These are phyloP conservation scores for Danaus melanippus DNA, from an alignment of 1,140 invertebrate genomes.

Conservation along the genomic window DNA sequence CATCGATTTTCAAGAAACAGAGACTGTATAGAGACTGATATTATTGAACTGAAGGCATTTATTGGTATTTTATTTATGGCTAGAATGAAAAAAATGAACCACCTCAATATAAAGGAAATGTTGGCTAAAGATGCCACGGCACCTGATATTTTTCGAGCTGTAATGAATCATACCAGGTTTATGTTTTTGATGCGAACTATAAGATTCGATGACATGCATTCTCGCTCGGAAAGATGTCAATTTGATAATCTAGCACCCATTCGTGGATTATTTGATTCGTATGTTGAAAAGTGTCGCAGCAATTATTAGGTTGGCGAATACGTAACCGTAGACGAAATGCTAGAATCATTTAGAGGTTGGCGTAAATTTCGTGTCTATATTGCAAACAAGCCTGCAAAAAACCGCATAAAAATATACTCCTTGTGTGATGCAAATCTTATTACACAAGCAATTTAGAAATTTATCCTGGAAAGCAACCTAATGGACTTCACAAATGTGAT, in stretches of 20 bases:
- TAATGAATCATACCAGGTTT: constrained; percentile 33
- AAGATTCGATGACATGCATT: constrained; percentile 35
- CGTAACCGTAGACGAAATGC: constrained; percentile 48
- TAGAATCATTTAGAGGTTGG: constrained; percentile 38
- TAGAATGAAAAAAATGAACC: constrained; percentile 30
- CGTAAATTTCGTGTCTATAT: constrained; percentile 38
- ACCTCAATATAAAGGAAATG: constrained; percentile 34
- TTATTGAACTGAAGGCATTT: constrained; percentile 36
- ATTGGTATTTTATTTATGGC: constrained; percentile 36
- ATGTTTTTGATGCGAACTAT: constrained; percentile 31
- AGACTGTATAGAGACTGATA: constrained; percentile 29
- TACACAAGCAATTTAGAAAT: constrained; percentile 33
- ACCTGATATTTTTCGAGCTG: constrained; percentile 28
- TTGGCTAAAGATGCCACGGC: constrained; percentile 37
- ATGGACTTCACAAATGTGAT: constrained; percentile 14
- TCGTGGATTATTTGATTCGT: constrained; percentile 32
- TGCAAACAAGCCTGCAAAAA: constrained; percentile 65
- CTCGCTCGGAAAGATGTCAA: constrained; percentile 27
- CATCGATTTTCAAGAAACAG: constrained; percentile 29
- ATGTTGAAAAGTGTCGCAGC: constrained; percentile 31
- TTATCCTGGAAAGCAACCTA: constrained; percentile 27
- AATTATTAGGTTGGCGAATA: constrained; percentile 24
- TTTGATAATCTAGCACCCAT: constrained; percentile 43
- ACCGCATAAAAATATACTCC: constrained; percentile 56
- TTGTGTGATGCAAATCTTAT: constrained; percentile 34